phyloP scores from a whole-genome alignment of 2,113 vertebrate genomes.

The Lepisosteus oculatus region DNA sequence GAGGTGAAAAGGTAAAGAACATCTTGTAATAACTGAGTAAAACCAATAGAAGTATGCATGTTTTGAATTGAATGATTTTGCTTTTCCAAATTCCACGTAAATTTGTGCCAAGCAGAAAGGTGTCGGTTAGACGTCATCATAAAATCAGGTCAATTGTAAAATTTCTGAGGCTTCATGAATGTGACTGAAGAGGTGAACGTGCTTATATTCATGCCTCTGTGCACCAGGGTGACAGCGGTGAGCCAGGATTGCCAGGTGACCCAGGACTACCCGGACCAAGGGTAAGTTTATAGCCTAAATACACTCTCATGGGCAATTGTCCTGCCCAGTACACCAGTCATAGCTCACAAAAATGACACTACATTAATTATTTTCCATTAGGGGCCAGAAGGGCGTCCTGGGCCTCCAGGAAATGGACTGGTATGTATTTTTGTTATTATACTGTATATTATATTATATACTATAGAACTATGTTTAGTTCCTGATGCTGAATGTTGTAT shows the following conservation, averaged over 20 bases:
- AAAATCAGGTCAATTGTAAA: background rate
- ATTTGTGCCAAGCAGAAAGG: background rate
- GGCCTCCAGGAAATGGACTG: conserved; percentile 52
- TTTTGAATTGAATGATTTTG: too few species aligned
- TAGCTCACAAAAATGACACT: background rate
- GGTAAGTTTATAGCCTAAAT: conserved; percentile 49
- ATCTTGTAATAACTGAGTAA: background rate
- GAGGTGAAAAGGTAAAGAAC: conserved; percentile 68
- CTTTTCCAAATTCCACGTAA: too few species aligned
- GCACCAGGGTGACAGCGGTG: conserved; percentile 53
- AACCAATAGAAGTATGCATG: background rate
- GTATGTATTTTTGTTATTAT: conserved; percentile 36
- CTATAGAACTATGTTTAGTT: too few species aligned
- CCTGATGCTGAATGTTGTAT: too few species aligned
- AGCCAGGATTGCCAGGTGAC: conserved; percentile 55
- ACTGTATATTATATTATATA: too few species aligned
- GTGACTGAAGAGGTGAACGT: background rate
- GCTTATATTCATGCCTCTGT: background rate
- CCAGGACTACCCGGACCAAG: conserved; percentile 63
- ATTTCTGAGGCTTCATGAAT: background rate
- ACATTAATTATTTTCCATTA: conserved; percentile 25
- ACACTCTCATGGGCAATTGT: background rate
- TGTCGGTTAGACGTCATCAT: background rate
- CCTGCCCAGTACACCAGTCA: background rate
- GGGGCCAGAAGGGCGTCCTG: conserved; percentile 71